Evolutionary conservation across 2,888 invertebrate species (phyloP).

Genomic region (Sarcophaga caerulescens): DNA sequence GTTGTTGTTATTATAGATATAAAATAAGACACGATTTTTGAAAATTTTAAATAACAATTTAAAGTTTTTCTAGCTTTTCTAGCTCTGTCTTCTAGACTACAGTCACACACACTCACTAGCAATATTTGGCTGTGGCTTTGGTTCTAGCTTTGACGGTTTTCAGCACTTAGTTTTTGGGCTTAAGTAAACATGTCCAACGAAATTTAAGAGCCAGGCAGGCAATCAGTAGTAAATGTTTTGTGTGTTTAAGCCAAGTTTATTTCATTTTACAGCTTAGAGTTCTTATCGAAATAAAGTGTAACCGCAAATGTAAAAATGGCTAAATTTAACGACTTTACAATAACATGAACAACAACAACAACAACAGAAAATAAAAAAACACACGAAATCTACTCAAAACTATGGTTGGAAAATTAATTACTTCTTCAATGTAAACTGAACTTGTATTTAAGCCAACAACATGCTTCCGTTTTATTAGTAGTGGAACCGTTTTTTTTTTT

Average conservation of each 20-base stretch:
- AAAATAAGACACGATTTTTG: background rate
- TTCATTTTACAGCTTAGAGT: background rate
- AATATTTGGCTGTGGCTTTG: background rate
- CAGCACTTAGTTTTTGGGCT: background rate
- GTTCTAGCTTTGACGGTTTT: background rate
- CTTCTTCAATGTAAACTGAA: constrained; percentile 62
- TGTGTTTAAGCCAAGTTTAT: background rate
- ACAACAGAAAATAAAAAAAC: background rate
- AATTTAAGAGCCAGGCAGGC: no score
- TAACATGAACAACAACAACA: constrained; percentile 1
- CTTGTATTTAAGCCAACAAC: constrained; percentile 57
- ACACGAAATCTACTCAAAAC: constrained; percentile 22
- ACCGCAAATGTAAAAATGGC: constrained; percentile 24
- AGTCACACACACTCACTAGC: background rate
- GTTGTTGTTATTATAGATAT: background rate
- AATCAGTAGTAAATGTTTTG: background rate
- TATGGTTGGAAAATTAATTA: constrained; percentile 62
- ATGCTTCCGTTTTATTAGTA: constrained; percentile 65
- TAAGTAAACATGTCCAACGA: no score
- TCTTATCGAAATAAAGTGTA: constrained; percentile 32
- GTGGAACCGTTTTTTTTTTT: constrained; percentile 23
- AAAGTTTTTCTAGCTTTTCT: background rate
- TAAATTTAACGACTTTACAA: constrained; percentile 40
- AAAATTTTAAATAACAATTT: background rate
- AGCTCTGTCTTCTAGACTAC: background rate